phyloP scores from a whole-genome alignment of 2,113 vertebrate species.

The Seriola aureovittata region DNA sequence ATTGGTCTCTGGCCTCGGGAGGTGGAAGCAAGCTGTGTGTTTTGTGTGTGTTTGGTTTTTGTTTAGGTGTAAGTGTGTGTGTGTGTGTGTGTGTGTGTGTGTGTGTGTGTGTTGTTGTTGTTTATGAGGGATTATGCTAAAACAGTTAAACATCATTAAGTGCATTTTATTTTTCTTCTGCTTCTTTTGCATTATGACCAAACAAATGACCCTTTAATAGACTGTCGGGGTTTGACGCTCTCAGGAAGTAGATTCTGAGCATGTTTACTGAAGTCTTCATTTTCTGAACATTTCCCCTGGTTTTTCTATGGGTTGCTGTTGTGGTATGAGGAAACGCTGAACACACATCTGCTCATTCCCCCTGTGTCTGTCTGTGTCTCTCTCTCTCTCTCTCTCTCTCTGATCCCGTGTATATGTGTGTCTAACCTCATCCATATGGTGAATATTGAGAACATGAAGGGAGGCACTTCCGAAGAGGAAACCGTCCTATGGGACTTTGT shows the following conservation, averaged over 20 bases:
- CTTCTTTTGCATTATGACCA: no score
- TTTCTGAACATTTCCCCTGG: conserved; percentile 10
- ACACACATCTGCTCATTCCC: conserved; percentile 64
- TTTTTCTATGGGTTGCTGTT: conserved; percentile 22
- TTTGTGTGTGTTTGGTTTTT: conserved; percentile 46
- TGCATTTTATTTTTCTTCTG: neutral
- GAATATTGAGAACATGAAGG: conserved; percentile 56
- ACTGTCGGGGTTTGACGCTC: no score
- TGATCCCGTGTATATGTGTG: conserved; percentile 41
- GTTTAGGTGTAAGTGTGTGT: conserved; percentile 54
- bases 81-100: no score
- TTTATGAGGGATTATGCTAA: conserved; percentile 21
- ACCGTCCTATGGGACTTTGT: conserved; percentile 51
- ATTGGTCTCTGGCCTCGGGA: conserved; percentile 81
- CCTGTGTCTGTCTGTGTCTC: conserved; percentile 42
- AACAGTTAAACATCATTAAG: conserved; percentile 31
- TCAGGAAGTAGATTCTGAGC: neutral
- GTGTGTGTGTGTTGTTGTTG: neutral
- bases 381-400: conserved; percentile 24
- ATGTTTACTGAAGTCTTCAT: conserved; percentile 13
- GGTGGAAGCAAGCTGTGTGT: conserved; percentile 78
- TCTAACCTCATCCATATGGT: conserved; percentile 73
- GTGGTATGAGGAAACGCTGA: conserved; percentile 30
- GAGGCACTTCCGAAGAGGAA: conserved; percentile 64
- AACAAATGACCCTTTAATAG: no score